These are phyloP conservation scores for Spodoptera picta DNA, from an alignment of 2,888 invertebrate species.

Conservation along the genomic window DNA sequence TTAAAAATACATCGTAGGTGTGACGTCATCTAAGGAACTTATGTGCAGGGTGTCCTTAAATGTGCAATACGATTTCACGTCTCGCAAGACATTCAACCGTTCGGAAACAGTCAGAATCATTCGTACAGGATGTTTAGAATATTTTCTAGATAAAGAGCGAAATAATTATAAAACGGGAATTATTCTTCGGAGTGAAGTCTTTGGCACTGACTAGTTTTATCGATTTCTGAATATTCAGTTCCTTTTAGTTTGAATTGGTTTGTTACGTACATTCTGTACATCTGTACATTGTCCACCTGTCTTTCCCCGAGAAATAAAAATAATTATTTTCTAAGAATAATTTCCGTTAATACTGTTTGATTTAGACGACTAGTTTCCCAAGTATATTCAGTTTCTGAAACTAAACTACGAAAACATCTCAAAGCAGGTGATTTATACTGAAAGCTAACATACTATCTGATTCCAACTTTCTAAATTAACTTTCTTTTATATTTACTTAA, in stretches of 20 bases:
- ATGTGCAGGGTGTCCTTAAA: conserved; percentile 41
- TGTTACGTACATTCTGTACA: too few relatives aligned
- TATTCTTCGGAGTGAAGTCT: too few relatives aligned
- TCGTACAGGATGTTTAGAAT: conserved; percentile 41
- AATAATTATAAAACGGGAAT: conserved; percentile 21
- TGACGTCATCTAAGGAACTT: conserved; percentile 48
- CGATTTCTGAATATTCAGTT: too few relatives aligned
- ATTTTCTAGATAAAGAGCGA: conserved; percentile 16
- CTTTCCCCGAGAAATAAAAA: too few relatives aligned
- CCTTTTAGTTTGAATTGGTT: too few relatives aligned
- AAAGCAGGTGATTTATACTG: conserved; percentile 36
- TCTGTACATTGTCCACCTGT: too few relatives aligned
- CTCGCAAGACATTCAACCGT: conserved; percentile 53
- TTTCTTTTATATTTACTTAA: conserved; percentile 32
- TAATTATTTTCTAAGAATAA: not conserved
- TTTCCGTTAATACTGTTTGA: conserved; percentile 38
- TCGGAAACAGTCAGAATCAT: conserved; percentile 51
- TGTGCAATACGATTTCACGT: conserved; percentile 57
- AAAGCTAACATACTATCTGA: conserved; percentile 28
- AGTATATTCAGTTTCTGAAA: conserved; percentile 27
- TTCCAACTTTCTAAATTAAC: conserved; percentile 27
- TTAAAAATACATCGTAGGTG: conserved; percentile 7
- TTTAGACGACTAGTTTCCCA: conserved; percentile 37
- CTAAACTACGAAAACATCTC: conserved; percentile 33
- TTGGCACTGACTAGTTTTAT: too few relatives aligned